A percentile compares a stretch with the other conserved stretches of the same genome.
These are phyloP conservation scores for Tuberolachnus salignus DNA, from an alignment of 2,888 invertebrate species.

Conservation along the genomic window DNA sequence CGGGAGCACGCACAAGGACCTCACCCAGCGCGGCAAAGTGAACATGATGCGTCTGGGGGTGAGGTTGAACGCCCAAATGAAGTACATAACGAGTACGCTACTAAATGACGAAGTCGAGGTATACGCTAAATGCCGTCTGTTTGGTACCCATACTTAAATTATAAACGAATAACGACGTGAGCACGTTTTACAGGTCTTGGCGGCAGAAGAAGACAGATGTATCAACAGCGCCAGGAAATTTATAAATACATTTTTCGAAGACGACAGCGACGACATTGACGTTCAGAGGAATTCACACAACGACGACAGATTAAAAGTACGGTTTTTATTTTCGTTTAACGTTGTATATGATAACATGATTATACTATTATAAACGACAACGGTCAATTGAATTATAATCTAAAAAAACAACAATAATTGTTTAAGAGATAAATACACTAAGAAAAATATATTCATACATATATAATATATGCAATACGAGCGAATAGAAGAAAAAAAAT, in stretches of 20 bases:
- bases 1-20: background rate
- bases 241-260: background rate
- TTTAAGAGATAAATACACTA: background rate
- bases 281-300: background rate
- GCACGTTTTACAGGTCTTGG: background rate
- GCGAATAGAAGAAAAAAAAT: too few species aligned
- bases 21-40: background rate
- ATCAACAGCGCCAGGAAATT: background rate
- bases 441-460: too few species aligned
- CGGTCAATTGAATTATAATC: background rate
- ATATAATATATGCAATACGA: too few species aligned
- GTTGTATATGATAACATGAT: background rate
- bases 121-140: background rate
- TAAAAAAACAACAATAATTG: background rate
- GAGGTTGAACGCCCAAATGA: background rate
- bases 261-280: background rate
- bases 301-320: conserved; percentile 6
- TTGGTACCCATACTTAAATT: background rate
- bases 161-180: background rate
- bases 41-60: background rate
- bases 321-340: background rate
- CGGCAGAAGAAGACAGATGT: conserved; percentile 5
- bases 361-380: background rate
- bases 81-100: background rate
- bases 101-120: background rate